Evolutionary conservation across 2,888 invertebrate genomes (phyloP).

Genomic region (Unio delphinus): DNA sequence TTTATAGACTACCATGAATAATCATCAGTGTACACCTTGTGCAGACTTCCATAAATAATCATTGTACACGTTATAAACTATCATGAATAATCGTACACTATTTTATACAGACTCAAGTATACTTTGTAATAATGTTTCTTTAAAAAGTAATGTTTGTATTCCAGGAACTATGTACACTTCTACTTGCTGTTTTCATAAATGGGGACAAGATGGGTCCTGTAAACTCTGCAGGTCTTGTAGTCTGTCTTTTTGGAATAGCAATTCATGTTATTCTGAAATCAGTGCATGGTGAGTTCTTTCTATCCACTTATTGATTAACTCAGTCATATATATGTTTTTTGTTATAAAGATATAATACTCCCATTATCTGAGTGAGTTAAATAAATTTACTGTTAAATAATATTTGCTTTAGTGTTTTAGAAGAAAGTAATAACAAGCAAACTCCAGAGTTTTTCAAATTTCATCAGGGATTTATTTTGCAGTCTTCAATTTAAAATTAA

Average conservation of each 20-base stretch:
- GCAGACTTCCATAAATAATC: too few relatives aligned
- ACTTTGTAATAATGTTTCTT: neutral
- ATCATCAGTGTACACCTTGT: too few relatives aligned
- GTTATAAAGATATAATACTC: too few relatives aligned
- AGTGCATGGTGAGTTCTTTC: conserved; percentile 52
- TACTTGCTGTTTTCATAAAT: conserved; percentile 88
- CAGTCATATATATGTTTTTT: neutral
- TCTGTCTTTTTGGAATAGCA: conserved; percentile 90
- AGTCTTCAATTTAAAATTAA: too few relatives aligned
- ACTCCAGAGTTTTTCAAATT: neutral
- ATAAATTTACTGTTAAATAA: too few relatives aligned
- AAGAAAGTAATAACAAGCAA: neutral
- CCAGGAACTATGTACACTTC: conserved; percentile 93
- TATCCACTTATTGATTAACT: conserved; percentile 1
- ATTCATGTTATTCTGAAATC: conserved; percentile 81
- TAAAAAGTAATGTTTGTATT: conserved; percentile 57
- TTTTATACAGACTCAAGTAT: too few relatives aligned
- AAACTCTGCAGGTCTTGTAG: conserved; percentile 87
- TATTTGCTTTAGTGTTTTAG: neutral
- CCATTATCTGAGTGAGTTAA: too few relatives aligned
- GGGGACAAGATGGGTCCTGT: conserved; percentile 87
- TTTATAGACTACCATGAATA: too few relatives aligned
- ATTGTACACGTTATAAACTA: too few relatives aligned
- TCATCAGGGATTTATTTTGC: neutral
- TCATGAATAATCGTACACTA: too few relatives aligned